Base-by-base conservation (phyloP, 92 coral and sea anemone species). In the Umimayanthus kanabou region DNA sequence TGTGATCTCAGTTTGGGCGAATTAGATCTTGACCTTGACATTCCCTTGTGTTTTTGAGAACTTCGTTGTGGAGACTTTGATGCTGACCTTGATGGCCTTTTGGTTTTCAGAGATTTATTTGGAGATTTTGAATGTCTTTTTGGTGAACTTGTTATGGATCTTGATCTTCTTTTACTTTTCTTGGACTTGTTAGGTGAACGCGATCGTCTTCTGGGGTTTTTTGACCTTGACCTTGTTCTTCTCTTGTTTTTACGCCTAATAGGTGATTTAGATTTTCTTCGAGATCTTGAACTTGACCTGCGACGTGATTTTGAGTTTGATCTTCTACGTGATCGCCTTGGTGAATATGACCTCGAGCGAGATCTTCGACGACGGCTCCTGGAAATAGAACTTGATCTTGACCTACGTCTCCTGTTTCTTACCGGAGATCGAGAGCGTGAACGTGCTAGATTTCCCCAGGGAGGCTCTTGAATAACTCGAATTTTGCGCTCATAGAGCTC, bases 401-500 rank as follows among this genome's bases (percentile, higher is more conserved):
- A 81, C 25, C 81, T 79, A 0, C 89, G 83, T 73, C 91, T 91
- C 22, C 82, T 90, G 29, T 77, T 64, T 64, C 90, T 88, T 42
- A 86, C 84, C 18, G 55, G 58, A 7, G 95, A 92, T 2, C 93
- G 89, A 0, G 96, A 92, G 73, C 88, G 84, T 28, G 98, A 93
- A 39, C 76, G 64, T 16, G 90, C 84, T 23, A 16, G 76, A n/a
- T 85, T 86, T 20, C 86, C 83, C 81, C 92, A 92, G 37, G 99
- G 96, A 23, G 97, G 87, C 91, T 97, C 99, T 76, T 94, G 95
- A n/a, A 90, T 89, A 22, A 97, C 85, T 77, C 93, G 92, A 39
- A 97, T 95, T 50, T 85, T 95, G 82, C 83, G 94, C 39, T 98
- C 99, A 90, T 86, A 94, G 73, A 97, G 96, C 89, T 94, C 95